These are phyloP conservation scores for Tuta absoluta DNA, from an alignment of 2,888 invertebrate genomes.

Conservation along the genomic window DNA sequence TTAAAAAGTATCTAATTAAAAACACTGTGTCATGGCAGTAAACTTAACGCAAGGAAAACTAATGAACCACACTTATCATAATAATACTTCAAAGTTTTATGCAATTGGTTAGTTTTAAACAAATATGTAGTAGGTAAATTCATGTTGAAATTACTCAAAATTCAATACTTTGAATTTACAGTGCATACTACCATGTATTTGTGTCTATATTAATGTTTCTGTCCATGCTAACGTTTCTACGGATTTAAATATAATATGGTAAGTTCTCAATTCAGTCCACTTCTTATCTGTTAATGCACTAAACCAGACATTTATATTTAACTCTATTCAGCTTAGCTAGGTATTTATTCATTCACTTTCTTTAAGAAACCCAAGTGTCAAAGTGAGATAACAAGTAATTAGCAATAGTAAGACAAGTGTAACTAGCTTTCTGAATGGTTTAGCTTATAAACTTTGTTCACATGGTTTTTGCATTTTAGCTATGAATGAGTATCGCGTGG, in stretches of 20 bases:
- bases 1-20: background rate
- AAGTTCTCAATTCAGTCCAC: constrained; percentile 46
- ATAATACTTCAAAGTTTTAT: no score
- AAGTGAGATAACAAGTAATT: constrained; percentile 47
- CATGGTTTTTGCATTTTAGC: constrained; percentile 56
- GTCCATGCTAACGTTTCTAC: constrained; percentile 57
- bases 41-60: background rate
- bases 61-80: no score
- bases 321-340: background rate
- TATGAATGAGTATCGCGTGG: constrained; percentile 38
- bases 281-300: constrained; percentile 31
- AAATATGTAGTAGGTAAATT: no score
- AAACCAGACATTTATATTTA: constrained; percentile 3
- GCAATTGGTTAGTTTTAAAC: no score
- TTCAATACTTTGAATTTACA: no score
- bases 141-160: no score
- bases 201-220: constrained; percentile 47
- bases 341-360: constrained; percentile 48
- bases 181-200: background rate
- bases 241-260: constrained; percentile 59
- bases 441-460: constrained; percentile 52
- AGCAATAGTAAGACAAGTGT: constrained; percentile 44
- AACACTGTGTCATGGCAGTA: background rate
- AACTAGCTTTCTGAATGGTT: constrained; percentile 61
- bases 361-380: constrained; percentile 43